Percentiles rank a stretch among this genome's conserved stretches.
phyloP scores from a whole-genome alignment of 2,797 vertebrate genomes.

The Cryptoblepharus egeriae region DNA sequence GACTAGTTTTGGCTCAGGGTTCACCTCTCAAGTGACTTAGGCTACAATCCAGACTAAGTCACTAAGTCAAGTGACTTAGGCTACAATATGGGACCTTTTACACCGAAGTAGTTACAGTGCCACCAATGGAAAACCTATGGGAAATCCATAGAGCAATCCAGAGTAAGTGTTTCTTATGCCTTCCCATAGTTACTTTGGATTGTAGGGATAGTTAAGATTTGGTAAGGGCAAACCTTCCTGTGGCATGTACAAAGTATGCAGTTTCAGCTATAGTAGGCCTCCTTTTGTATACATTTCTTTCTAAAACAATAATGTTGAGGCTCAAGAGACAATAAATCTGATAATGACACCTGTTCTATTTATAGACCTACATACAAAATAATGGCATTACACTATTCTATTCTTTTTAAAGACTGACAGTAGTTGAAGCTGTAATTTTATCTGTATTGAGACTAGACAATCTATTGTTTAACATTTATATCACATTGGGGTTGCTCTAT shows the following conservation, averaged over 20 bases:
- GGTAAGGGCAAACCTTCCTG: background rate
- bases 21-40: background rate
- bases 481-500: background rate
- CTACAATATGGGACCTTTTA: no score
- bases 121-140: no score
- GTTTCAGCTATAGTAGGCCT: background rate
- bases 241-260: background rate
- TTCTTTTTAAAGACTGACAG: background rate
- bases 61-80: no score
- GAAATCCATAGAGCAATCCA: no score
- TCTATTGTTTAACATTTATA: background rate
- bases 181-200: no score
- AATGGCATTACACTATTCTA: background rate
- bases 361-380: background rate
- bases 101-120: no score
- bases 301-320: background rate
- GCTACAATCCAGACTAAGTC: no score
- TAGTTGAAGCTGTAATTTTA: background rate
- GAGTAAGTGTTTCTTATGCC: no score
- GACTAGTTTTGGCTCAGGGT: background rate
- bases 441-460: background rate
- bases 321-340: background rate
- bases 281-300: background rate
- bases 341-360: background rate
- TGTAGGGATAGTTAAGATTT: background rate